These are phyloP conservation scores for Pantherophis guttatus DNA, from an alignment of 2,113 vertebrate genomes.

Conservation along the genomic window DNA sequence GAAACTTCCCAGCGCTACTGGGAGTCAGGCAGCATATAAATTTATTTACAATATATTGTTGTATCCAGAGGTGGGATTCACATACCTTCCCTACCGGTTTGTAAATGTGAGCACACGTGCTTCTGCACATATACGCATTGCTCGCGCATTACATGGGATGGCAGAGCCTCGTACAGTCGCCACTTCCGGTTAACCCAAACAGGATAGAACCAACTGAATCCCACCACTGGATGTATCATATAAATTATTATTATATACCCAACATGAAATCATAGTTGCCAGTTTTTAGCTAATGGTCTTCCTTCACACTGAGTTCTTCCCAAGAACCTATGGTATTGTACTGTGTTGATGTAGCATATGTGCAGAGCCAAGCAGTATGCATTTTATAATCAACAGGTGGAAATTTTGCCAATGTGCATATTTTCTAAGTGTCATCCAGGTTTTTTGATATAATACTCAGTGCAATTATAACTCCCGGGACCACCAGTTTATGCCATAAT, in stretches of 20 bases:
- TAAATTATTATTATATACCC: background rate
- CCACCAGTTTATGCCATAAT: background rate
- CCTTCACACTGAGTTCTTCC: background rate
- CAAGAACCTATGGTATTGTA: background rate
- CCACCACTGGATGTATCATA: background rate
- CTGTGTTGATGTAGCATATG: background rate
- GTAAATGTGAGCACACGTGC: no score
- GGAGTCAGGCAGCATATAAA: background rate
- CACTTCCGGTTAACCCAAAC: no score
- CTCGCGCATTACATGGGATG: no score
- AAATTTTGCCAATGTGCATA: background rate
- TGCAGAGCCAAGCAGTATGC: background rate
- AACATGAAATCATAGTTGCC: background rate
- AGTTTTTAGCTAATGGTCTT: background rate
- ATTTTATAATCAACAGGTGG: background rate
- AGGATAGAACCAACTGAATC: no score
- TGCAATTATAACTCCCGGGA: no score
- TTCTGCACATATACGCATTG: no score
- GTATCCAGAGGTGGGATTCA: background rate
- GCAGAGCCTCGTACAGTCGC: no score
- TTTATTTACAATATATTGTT: background rate
- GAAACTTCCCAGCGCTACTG: background rate
- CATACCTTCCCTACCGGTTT: no score
- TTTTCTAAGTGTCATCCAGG: background rate
- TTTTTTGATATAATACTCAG: background rate